phyloP scores from a whole-genome alignment of 2,888 invertebrate genomes.

The Embidobia sp. region DNA sequence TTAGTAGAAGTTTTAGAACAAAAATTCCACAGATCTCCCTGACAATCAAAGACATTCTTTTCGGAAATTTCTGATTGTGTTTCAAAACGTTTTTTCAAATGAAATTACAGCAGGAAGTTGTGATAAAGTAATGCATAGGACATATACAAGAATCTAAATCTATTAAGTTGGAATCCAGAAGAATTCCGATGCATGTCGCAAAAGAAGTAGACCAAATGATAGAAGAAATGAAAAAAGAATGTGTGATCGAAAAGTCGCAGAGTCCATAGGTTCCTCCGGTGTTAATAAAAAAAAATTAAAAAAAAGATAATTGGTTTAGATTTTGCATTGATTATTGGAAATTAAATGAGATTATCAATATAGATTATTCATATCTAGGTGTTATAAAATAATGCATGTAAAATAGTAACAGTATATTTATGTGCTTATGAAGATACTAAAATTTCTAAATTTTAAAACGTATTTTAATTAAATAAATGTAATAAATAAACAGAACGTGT shows the following conservation, averaged over 20 bases:
- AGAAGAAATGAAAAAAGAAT: not conserved
- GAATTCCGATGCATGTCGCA: not conserved
- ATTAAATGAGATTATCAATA: slow-evolving; percentile 2
- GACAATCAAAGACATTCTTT: not conserved
- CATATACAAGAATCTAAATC: not conserved
- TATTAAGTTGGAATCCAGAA: not conserved
- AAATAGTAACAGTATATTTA: no score
- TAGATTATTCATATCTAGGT: no score
- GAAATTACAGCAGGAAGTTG: not conserved
- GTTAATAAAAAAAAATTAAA: slow-evolving; percentile 7
- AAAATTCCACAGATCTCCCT: not conserved
- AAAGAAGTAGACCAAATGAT: not conserved
- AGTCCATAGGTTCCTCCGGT: slow-evolving; percentile 18
- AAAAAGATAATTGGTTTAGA: slow-evolving; percentile 16
- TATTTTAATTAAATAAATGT: no score
- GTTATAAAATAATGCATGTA: no score
- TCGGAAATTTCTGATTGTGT: not conserved
- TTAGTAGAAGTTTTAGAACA: not conserved
- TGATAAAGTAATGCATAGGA: not conserved
- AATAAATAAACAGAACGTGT: no score
- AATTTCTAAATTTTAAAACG: no score
- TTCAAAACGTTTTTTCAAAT: slow-evolving; percentile 15
- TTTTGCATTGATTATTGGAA: slow-evolving; percentile 17
- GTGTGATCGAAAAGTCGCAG: slow-evolving; percentile 6
- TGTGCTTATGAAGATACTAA: no score